Conservation (phyloP, 2,888 invertebrate genomes). For the Drosophila neotestacea region DNA sequence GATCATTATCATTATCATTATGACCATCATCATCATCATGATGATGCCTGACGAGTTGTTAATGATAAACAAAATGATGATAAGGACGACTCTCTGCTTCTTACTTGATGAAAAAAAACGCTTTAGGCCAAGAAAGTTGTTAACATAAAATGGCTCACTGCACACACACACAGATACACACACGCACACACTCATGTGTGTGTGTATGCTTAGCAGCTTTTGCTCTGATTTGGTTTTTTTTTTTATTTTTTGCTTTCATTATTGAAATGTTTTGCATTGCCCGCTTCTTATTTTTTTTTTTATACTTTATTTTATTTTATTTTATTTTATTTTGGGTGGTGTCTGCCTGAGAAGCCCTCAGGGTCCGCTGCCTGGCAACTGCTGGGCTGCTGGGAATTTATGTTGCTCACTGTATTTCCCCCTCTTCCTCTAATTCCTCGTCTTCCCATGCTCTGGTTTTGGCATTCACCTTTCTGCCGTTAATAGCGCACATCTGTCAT, state of each 20-base stretch:
- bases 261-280: constrained; percentile 64
- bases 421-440: too few species aligned
- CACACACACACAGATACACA: constrained; percentile 37
- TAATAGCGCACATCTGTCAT: constrained; percentile 72
- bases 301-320: background rate
- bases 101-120: constrained; percentile 69
- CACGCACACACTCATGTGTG: background rate
- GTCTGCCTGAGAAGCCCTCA: constrained; percentile 22
- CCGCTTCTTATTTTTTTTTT: background rate
- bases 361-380: constrained; percentile 38
- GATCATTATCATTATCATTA: constrained; percentile 32
- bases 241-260: constrained; percentile 43
- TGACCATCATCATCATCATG: constrained; percentile 26
- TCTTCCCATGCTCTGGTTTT: constrained; percentile 4
- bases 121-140: constrained; percentile 77
- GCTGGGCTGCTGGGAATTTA: constrained; percentile 48
- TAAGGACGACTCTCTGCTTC: constrained; percentile 37
- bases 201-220: constrained; percentile 42
- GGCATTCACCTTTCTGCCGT: constrained; percentile 50
- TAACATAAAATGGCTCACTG: constrained; percentile 79
- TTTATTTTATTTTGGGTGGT: constrained; percentile 1
- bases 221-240: constrained; percentile 38
- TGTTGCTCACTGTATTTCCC: constrained; percentile 10
- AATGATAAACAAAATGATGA: constrained; percentile 76
- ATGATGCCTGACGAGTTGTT: constrained; percentile 71